Conservation (phyloP, 2,113 vertebrate genomes). For the Indicator maculatus region DNA sequence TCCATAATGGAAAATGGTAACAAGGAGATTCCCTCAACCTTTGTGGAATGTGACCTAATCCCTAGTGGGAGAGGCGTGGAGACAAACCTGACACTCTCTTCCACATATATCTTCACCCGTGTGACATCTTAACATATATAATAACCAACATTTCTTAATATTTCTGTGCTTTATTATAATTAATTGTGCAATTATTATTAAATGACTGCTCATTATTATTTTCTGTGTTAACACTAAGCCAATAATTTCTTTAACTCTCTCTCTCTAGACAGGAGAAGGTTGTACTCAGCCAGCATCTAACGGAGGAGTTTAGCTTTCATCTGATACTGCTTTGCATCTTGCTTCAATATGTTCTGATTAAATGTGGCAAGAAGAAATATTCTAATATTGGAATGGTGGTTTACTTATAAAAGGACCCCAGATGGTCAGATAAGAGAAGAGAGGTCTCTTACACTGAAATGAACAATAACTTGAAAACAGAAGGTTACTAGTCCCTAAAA, state of each 20-base stretch:
- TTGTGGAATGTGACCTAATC: not conserved
- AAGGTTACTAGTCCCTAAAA: not conserved
- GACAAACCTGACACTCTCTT: not conserved
- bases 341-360: conserved; percentile 12
- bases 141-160: not conserved
- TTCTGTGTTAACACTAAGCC: not conserved
- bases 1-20: conserved; percentile 27
- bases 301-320: not conserved
- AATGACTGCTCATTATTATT: not conserved
- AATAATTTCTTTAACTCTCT: conserved; percentile 2
- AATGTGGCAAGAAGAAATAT: conserved; percentile 36
- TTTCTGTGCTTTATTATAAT: not conserved
- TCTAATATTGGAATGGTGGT: conserved; percentile 1
- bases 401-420: conserved; percentile 28
- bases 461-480: not conserved
- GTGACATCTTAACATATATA: not conserved
- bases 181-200: not conserved
- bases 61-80: not conserved
- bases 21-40: not conserved
- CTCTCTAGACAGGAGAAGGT: not conserved
- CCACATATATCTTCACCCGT: not conserved
- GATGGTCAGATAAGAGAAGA: conserved; percentile 10
- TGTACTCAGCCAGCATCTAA: not conserved
- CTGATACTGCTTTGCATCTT: conserved; percentile 15
- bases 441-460: not conserved